Conservation (phyloP, 2,888 invertebrate genomes). For the Lacanobia wlatinum region DNA sequence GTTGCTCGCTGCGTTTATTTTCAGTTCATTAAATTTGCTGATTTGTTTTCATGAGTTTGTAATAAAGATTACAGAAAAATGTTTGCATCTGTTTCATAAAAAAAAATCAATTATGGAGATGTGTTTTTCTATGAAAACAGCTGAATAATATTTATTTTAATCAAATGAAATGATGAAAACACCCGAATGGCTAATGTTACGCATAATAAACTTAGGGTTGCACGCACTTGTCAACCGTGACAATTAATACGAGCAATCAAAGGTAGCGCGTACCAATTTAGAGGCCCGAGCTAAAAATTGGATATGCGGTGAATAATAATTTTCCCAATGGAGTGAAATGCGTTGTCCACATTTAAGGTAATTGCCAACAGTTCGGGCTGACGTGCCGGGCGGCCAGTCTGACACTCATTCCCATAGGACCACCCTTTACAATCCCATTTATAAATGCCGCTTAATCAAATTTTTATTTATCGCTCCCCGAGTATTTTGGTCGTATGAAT, state of each 20-base stretch:
- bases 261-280: constrained; percentile 83
- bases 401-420: constrained; percentile 85
- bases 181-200: constrained; percentile 17
- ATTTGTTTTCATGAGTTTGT: constrained; percentile 50
- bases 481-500: constrained; percentile 66
- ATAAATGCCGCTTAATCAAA: constrained; percentile 88
- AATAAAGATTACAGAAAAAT: constrained; percentile 33
- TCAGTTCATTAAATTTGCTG: constrained; percentile 35
- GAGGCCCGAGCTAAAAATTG: constrained; percentile 83
- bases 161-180: constrained; percentile 30
- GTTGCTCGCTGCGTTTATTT: constrained; percentile 43
- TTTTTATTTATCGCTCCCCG: constrained; percentile 82
- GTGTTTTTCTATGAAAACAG: constrained; percentile 7
- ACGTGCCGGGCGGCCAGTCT: constrained; percentile 86
- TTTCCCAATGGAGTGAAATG: constrained; percentile 86
- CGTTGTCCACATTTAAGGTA: constrained; percentile 90
- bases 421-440: constrained; percentile 89
- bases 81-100: constrained; percentile 27
- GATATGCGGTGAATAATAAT: constrained; percentile 89
- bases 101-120: constrained; percentile 16
- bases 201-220: constrained; percentile 33
- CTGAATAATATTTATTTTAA: constrained; percentile 16
- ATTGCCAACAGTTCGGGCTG: constrained; percentile 89
- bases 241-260: constrained; percentile 82
- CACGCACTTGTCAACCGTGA: constrained; percentile 62